Conservation (phyloP, 1,140 invertebrate genomes). For the Cardiocondyla obscurior region DNA sequence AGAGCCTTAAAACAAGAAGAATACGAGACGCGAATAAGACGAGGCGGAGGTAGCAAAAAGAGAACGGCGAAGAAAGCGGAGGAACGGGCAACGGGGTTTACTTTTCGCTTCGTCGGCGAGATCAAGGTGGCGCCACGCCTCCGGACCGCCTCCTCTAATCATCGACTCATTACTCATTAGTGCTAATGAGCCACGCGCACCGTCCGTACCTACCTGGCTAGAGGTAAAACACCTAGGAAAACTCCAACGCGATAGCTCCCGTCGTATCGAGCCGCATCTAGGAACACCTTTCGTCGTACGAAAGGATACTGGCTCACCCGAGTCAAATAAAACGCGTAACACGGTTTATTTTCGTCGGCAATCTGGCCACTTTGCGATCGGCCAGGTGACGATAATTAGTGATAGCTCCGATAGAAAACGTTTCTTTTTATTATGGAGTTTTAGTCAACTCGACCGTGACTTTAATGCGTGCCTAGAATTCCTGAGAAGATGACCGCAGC, state of each 20-base stretch:
- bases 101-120: slow-evolving; percentile 79
- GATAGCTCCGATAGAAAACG: slow-evolving; percentile 57
- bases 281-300: not conserved
- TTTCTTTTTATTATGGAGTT: slow-evolving; percentile 55
- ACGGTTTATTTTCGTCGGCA: slow-evolving; percentile 14
- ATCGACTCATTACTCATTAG: slow-evolving; percentile 84
- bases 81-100: slow-evolving; percentile 57
- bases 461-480: slow-evolving; percentile 21
- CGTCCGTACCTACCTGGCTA: slow-evolving; percentile 65
- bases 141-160: slow-evolving; percentile 83
- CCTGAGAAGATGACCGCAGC: not conserved
- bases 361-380: slow-evolving; percentile 58
- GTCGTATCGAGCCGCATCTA: not conserved
- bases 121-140: slow-evolving; percentile 82
- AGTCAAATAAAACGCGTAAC: slow-evolving; percentile 23
- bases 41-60: slow-evolving; percentile 42
- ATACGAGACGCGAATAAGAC: slow-evolving; percentile 47
- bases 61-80: slow-evolving; percentile 34
- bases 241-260: slow-evolving; percentile 35
- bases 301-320: slow-evolving; percentile 69
- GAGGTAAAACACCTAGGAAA: slow-evolving; percentile 60
- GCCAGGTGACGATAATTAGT: slow-evolving; percentile 65
- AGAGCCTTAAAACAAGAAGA: slow-evolving; percentile 59
- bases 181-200: slow-evolving; percentile 82
- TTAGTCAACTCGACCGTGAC: not conserved